Evolutionary conservation across 1,140 invertebrate genomes (phyloP), one percentile per base, ranked within the genome.

Genomic region (Lepidotrigona ventralis): DNA sequence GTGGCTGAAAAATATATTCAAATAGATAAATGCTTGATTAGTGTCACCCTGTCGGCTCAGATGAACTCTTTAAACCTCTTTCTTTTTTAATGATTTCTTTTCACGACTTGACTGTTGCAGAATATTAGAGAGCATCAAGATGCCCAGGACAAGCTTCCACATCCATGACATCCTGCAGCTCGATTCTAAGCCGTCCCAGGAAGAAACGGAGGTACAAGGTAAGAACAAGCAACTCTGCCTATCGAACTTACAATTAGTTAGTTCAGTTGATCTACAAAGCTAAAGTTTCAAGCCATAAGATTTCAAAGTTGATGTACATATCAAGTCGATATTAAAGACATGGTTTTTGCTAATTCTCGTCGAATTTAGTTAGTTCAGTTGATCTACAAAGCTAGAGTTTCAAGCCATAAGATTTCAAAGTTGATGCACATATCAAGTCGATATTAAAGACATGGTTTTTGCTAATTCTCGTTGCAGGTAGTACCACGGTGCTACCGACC

Each of bases 121-220:
- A 90, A 87, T 95, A 69, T 88, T 95, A 68, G 94, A 95, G 83
- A 95, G 93, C 73, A 95, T 95, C 89, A 95, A 95, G 90, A 94
- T 95, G 91, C 94, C 93, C 21, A 90, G 96, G 63, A 95, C 95
- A 1, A 96, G 96, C 58, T 97, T 97, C 89, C 96, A 97, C 90
- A 97, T 97, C 88, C 96, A 96, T 75, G 97, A 97, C 90, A 97
- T 97, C 86, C 92, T 97, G 68, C 96, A 97, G 46, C 91, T 97
- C 82, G 95, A 94, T 26, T 85, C 91, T 0, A 94, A 94, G 68
- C 92, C 93, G 39, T 90, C 89, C 12, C 86, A 88, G 39, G 92
- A 91, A 33, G 93, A 92, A 56, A 80, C 88, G 0, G 91, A 92
- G 15, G 90, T 92, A 39, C 90, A 90, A 90, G 92, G 93, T 93